These are phyloP conservation scores for Agrilus mali DNA, from an alignment of 2,888 invertebrate species.

Conservation along the genomic window DNA sequence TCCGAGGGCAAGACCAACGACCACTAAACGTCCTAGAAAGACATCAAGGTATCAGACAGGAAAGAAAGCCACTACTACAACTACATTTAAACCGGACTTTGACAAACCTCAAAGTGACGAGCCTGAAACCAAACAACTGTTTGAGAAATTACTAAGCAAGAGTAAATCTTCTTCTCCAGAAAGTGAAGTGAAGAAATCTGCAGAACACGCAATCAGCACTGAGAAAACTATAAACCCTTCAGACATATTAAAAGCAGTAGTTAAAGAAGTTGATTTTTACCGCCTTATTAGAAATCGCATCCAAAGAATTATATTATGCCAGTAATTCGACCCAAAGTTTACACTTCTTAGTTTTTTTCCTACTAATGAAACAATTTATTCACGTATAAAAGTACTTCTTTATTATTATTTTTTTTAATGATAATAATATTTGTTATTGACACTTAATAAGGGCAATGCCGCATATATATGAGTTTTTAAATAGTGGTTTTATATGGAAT, in stretches of 20 bases:
- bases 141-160: slow-evolving; percentile 15
- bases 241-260: slow-evolving; percentile 29
- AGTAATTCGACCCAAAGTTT: slow-evolving; percentile 21
- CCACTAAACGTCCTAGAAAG: slow-evolving; percentile 19
- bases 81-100: slow-evolving; percentile 13
- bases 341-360: no score
- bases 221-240: slow-evolving; percentile 29
- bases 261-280: slow-evolving; percentile 38
- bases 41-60: slow-evolving; percentile 41
- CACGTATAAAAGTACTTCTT: no score
- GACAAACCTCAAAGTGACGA: slow-evolving; percentile 26
- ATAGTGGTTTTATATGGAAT: no score
- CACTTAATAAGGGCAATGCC: no score
- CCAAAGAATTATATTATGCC: slow-evolving; percentile 9
- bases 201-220: not conserved
- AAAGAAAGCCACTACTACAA: slow-evolving; percentile 35
- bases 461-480: no score
- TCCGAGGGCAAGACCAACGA: slow-evolving; percentile 24
- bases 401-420: no score
- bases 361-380: no score
- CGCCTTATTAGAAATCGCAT: slow-evolving; percentile 33
- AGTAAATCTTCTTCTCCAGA: slow-evolving; percentile 7
- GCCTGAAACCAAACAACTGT: slow-evolving; percentile 41
- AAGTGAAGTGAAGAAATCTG: slow-evolving; percentile 23
- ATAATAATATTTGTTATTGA: no score